Evolutionary conservation across 2,113 vertebrate species (phyloP).

Genomic region (Centropus bengalensis): DNA sequence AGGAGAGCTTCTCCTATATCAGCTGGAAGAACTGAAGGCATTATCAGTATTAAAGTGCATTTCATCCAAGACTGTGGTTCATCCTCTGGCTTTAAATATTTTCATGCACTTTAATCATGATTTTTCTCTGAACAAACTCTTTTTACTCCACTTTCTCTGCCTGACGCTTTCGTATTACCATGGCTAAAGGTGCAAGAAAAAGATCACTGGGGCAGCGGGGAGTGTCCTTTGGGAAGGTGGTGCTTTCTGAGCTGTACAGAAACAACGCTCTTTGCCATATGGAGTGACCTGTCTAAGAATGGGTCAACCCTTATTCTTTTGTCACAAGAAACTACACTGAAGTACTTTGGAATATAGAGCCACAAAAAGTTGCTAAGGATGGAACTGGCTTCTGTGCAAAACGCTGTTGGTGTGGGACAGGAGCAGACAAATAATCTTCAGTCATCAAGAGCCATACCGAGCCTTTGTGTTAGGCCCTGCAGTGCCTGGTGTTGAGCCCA

Average conservation of each 20-base stretch:
- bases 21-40: not conserved
- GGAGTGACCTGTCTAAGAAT: not conserved
- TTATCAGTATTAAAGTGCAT: constrained; percentile 1
- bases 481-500: not conserved
- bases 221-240: not conserved
- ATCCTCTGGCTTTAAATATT: constrained; percentile 24
- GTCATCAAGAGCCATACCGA: not conserved
- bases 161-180: not conserved
- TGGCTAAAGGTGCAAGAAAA: not conserved
- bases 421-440: not conserved
- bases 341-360: constrained; percentile 6
- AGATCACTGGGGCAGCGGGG: not conserved
- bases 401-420: not conserved
- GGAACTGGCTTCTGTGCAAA: not conserved
- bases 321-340: not conserved
- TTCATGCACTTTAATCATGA: constrained; percentile 13
- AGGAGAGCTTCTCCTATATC: not conserved
- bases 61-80: not conserved
- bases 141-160: constrained; percentile 26
- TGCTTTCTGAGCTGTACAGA: not conserved
- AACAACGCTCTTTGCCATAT: not conserved
- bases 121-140: constrained; percentile 33
- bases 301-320: not conserved
- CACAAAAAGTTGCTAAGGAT: not conserved
- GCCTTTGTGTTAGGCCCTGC: not conserved